Conservation (phyloP, 2,888 invertebrate species). For the Rhimphoctona megacephalus region DNA sequence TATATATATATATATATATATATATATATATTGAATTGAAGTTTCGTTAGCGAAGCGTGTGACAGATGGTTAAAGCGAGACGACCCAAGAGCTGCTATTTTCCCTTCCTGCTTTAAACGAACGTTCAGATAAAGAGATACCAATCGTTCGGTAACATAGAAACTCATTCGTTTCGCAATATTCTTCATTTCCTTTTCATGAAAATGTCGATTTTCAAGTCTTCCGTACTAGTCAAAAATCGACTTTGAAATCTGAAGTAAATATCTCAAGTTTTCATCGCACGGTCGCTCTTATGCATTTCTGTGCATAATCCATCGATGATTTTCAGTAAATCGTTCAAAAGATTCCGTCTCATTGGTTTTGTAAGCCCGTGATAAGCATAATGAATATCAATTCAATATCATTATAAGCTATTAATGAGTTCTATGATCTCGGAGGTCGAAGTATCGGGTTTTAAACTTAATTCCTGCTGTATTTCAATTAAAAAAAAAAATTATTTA, state of each 20-base stretch:
- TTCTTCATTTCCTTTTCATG: slow-evolving; percentile 21
- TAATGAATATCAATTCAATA: too few species aligned
- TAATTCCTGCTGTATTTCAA: too few species aligned
- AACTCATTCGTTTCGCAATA: slow-evolving; percentile 57
- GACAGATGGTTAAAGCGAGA: slow-evolving; percentile 45
- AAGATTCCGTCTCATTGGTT: too few species aligned
- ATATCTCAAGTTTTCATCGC: background rate
- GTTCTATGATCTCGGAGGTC: too few species aligned
- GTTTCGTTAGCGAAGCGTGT: slow-evolving; percentile 65
- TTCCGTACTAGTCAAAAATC: background rate
- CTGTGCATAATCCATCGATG: background rate
- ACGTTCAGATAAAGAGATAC: slow-evolving; percentile 34
- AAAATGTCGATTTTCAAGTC: background rate
- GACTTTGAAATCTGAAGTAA: background rate
- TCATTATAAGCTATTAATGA: too few species aligned
- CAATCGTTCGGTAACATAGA: slow-evolving; percentile 54
- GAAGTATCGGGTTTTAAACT: too few species aligned
- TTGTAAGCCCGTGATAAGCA: too few species aligned
- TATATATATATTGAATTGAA: slow-evolving; percentile 29
- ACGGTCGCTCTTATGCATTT: background rate
- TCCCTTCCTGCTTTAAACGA: slow-evolving; percentile 61
- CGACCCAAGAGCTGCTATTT: slow-evolving; percentile 40
- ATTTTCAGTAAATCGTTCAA: background rate
- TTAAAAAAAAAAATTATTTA: too few species aligned
- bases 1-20: background rate